Evolutionary conservation across 2,888 invertebrate genomes (phyloP).

Genomic region (Ectemnius cavifrons): DNA sequence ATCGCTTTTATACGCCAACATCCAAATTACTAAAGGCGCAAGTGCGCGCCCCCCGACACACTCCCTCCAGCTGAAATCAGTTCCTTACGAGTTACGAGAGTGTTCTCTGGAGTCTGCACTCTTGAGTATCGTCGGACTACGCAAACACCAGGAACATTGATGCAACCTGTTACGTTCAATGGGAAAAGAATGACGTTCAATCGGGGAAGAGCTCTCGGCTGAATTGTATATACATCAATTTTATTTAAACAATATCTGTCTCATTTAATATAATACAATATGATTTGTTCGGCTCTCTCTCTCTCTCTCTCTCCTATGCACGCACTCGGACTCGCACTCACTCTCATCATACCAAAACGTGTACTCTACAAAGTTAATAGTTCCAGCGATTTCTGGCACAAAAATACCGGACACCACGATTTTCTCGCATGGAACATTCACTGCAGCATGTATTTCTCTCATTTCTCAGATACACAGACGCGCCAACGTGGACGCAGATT

Average conservation of each 20-base stretch:
- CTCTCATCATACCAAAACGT: not conserved
- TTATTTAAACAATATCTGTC: constrained; percentile 76
- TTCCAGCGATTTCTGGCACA: constrained; percentile 60
- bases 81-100: too few relatives aligned
- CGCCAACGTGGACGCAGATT: constrained; percentile 1
- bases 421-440: constrained; percentile 25
- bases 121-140: too few relatives aligned
- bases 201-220: not conserved
- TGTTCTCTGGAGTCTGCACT: too few relatives aligned
- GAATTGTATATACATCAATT: constrained; percentile 69
- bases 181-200: too few relatives aligned
- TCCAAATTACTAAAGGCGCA: too few relatives aligned
- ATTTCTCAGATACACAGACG: constrained; percentile 9
- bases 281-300: constrained; percentile 63
- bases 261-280: constrained; percentile 74
- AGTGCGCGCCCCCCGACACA: too few relatives aligned
- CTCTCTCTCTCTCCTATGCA: constrained; percentile 54
- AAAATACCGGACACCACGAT: constrained; percentile 66
- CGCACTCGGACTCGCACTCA: constrained; percentile 51
- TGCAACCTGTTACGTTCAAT: too few relatives aligned
- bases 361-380: not conserved
- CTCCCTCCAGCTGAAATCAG: too few relatives aligned
- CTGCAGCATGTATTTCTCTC: constrained; percentile 19
- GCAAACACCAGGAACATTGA: too few relatives aligned
- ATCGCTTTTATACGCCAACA: too few relatives aligned